phyloP scores from a whole-genome alignment of 2,113 vertebrate species.

The Myrmecophaga tridactyla region DNA sequence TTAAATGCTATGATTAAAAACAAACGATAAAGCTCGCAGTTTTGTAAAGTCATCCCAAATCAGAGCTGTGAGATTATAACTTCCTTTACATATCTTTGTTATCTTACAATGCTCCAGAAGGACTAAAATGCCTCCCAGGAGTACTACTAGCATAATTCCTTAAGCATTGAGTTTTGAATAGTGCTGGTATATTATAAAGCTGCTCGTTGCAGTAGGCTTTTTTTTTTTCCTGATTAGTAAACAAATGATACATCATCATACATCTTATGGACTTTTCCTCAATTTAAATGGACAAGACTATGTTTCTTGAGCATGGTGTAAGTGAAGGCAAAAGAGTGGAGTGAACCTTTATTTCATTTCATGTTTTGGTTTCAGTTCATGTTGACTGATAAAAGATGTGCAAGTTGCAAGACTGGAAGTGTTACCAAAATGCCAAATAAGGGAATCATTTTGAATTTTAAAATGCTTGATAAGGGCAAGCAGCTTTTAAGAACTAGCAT shows the following conservation, averaged over 20 bases:
- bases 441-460: background rate
- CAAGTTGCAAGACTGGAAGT: background rate
- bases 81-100: constrained; percentile 1
- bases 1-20: constrained; percentile 37
- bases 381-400: background rate
- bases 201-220: background rate
- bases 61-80: background rate
- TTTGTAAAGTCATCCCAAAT: constrained; percentile 26
- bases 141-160: background rate
- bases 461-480: background rate
- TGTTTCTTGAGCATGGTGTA: background rate
- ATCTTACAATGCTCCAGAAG: background rate
- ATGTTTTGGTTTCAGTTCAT: background rate
- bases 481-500: background rate
- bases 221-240: background rate
- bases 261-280: background rate
- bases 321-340: background rate
- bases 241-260: background rate
- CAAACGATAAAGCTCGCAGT: constrained; percentile 29
- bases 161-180: background rate
- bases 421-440: background rate
- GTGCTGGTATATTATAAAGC: background rate
- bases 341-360: background rate
- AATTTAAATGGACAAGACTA: background rate
- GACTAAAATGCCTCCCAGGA: background rate